These are phyloP conservation scores for Bucco capensis DNA, from an alignment of 2,113 vertebrate genomes.

Conservation along the genomic window DNA sequence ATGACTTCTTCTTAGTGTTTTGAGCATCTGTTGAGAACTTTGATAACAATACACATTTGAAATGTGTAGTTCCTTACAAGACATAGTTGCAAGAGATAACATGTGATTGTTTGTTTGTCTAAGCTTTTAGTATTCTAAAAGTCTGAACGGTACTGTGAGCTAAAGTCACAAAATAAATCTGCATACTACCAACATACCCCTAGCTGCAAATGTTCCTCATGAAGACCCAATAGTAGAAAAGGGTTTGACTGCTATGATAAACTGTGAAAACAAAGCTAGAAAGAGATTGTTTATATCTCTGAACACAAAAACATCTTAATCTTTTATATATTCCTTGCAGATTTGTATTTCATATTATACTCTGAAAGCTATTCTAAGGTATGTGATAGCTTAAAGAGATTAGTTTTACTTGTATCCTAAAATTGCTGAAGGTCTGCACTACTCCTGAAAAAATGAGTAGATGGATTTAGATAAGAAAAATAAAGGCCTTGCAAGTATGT, in stretches of 20 bases:
- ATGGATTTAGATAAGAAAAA: neutral
- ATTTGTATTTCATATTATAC: neutral
- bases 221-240: neutral
- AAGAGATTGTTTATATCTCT: neutral
- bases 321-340: neutral
- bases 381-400: neutral
- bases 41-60: neutral
- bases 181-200: neutral
- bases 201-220: neutral
- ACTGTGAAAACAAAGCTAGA: neutral
- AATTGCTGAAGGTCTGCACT: neutral
- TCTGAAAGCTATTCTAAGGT: neutral
- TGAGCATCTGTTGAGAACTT: neutral
- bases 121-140: neutral
- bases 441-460: neutral
- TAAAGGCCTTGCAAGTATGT: neutral
- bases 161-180: neutral
- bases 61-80: neutral
- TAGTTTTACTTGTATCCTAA: neutral
- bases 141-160: neutral
- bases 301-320: neutral
- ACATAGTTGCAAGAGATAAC: neutral
- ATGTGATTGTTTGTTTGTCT: neutral
- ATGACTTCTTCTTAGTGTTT: neutral
- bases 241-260: neutral